These are phyloP conservation scores for Pantherophis vulpinus DNA, from an alignment of 2,797 vertebrate species.

Conservation along the genomic window DNA sequence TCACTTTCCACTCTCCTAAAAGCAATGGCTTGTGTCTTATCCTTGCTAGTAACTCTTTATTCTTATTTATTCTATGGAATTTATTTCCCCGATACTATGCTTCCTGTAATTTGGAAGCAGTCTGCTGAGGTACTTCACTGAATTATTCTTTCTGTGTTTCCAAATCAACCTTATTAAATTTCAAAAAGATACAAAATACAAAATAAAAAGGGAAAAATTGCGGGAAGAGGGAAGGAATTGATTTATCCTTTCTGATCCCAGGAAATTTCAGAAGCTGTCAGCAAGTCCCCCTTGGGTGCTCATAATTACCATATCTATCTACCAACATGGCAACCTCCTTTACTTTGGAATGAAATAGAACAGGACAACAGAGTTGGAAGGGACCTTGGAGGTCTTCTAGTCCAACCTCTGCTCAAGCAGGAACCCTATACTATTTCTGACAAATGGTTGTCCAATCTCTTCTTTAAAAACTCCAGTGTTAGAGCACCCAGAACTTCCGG, in stretches of 20 bases:
- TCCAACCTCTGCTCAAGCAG: neutral
- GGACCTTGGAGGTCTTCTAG: neutral
- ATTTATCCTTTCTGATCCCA: neutral
- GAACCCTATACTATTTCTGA: neutral
- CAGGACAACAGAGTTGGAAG: neutral
- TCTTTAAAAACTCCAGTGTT: neutral
- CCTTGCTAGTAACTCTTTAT: neutral
- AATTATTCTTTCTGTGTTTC: neutral
- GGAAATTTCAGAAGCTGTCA: neutral
- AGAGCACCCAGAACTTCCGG: neutral
- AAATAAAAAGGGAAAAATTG: neutral
- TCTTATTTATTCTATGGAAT: neutral
- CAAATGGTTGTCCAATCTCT: neutral
- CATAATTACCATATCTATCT: neutral
- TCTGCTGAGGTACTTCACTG: neutral
- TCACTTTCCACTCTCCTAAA: neutral
- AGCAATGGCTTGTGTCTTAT: neutral
- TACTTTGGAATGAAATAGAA: neutral
- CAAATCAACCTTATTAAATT: neutral
- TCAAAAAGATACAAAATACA: neutral
- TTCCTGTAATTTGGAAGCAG: neutral
- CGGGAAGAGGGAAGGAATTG: neutral
- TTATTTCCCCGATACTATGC: neutral
- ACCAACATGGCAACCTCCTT: neutral
- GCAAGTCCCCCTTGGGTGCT: neutral